phyloP scores from a whole-genome alignment of 2,888 invertebrate species.

The Rhagium mordax region DNA sequence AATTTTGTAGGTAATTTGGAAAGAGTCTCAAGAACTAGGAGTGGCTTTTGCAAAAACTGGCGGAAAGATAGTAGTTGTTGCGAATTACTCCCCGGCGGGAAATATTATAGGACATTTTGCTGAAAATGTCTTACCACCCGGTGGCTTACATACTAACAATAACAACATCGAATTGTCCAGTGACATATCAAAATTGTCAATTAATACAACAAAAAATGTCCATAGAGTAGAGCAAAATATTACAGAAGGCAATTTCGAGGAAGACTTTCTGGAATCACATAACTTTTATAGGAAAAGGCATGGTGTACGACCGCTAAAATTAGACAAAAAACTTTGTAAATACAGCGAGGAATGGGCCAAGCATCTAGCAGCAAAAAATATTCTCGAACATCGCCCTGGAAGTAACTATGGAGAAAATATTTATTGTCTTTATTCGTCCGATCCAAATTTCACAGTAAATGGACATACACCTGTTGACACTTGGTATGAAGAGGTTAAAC shows the following conservation, averaged over 20 bases:
- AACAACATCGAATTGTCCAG: constrained; percentile 62
- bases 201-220: constrained; percentile 48
- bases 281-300: constrained; percentile 81
- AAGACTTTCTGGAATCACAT: constrained; percentile 82
- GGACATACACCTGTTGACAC: constrained; percentile 84
- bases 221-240: constrained; percentile 41
- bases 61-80: constrained; percentile 88
- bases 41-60: constrained; percentile 79
- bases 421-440: constrained; percentile 83
- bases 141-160: constrained; percentile 61
- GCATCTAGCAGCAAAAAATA: constrained; percentile 77
- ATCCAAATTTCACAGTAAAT: constrained; percentile 77
- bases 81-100: constrained; percentile 89
- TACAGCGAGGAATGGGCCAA: constrained; percentile 83
- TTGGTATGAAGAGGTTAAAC: constrained; percentile 82
- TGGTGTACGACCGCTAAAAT: constrained; percentile 78
- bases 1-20: constrained; percentile 80
- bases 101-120: constrained; percentile 84
- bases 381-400: constrained; percentile 82
- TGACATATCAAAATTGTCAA: constrained; percentile 63
- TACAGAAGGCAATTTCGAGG: constrained; percentile 74
- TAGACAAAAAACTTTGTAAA: constrained; percentile 78
- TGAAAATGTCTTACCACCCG: constrained; percentile 80
- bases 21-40: constrained; percentile 81
- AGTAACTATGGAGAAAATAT: constrained; percentile 89